Conservation (phyloP, 2,797 vertebrate genomes). For the Spinus pinus region DNA sequence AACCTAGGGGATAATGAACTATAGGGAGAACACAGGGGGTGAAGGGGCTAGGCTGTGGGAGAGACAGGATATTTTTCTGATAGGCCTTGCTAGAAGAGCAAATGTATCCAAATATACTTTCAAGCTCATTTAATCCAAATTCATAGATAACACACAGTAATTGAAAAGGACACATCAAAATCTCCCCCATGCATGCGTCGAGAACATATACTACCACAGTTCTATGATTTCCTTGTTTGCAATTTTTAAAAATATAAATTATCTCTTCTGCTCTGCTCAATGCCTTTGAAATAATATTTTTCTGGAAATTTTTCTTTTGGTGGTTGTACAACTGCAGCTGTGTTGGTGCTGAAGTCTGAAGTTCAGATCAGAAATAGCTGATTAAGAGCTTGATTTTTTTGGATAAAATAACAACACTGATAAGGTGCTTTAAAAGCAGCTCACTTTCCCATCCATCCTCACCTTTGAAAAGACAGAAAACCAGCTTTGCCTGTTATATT, state of each 20-base stretch:
- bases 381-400: neutral
- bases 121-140: neutral
- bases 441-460: neutral
- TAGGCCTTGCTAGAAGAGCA: neutral
- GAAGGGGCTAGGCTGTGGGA: neutral
- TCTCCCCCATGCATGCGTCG: neutral
- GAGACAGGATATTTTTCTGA: neutral
- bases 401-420: neutral
- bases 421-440: neutral
- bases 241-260: neutral
- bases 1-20: neutral
- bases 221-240: neutral
- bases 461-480: neutral
- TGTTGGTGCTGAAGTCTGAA: neutral
- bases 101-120: neutral
- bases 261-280: neutral
- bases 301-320: neutral
- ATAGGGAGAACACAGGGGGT: neutral
- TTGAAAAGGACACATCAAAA: neutral
- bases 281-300: neutral
- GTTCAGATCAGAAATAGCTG: neutral
- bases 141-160: neutral
- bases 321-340: neutral
- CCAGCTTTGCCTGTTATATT: neutral
- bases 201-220: neutral